phyloP scores from a whole-genome alignment of 2,797 vertebrate species.

The Crax fasciolata region DNA sequence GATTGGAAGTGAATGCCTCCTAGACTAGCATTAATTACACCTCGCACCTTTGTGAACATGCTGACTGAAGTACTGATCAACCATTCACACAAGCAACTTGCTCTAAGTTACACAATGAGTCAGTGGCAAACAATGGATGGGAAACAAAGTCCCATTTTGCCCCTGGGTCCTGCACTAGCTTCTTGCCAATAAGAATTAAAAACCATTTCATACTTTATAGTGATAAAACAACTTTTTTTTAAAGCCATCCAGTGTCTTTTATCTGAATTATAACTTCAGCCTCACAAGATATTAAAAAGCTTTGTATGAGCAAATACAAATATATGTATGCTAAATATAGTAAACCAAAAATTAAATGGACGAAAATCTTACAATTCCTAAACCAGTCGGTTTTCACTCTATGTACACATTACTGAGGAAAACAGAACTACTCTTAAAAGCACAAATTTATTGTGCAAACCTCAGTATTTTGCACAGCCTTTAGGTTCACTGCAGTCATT shows the following conservation, averaged over 20 bases:
- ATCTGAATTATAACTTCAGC: not conserved
- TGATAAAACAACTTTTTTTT: not conserved
- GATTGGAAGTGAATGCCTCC: not conserved
- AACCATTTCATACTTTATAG: not conserved
- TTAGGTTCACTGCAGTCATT: not conserved
- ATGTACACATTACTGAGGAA: not conserved
- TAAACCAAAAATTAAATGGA: not conserved
- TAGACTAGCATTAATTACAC: conserved; percentile 34
- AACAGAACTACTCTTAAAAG: not conserved
- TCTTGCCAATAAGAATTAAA: not conserved
- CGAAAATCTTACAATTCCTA: not conserved
- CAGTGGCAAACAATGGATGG: conserved; percentile 53
- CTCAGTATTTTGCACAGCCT: not conserved
- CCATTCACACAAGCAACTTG: conserved; percentile 38
- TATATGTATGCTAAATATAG: not conserved
- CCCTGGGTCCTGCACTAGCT: not conserved
- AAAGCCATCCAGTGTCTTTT: not conserved
- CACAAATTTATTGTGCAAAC: not conserved
- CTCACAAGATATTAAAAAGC: not conserved
- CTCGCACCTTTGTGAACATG: not conserved
- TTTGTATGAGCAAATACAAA: not conserved
- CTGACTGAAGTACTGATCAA: conserved; percentile 31
- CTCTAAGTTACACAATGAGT: conserved; percentile 36
- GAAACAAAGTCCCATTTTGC: conserved; percentile 37
- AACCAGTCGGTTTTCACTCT: not conserved